Evolutionary conservation across 1,140 invertebrate genomes (phyloP).

Genomic region (Heterodera schachtii): DNA sequence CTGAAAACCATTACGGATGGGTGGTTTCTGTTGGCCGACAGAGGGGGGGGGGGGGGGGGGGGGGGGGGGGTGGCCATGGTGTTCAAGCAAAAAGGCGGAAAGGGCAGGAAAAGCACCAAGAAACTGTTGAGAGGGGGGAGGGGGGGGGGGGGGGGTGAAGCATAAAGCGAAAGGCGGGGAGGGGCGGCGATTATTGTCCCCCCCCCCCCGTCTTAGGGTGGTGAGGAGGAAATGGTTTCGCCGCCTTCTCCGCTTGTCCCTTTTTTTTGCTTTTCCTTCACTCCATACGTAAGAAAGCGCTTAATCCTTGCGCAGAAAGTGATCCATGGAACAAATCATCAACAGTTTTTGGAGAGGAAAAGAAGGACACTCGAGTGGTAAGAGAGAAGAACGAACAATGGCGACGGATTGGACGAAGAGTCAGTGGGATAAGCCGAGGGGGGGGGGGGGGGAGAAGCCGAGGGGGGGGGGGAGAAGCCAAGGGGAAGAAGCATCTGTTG

Average conservation of each 20-base stretch:
- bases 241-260: not conserved
- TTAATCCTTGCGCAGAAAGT: not conserved
- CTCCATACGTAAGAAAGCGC: not conserved
- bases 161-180: not conserved
- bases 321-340: not conserved
- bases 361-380: not conserved
- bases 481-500: too few species aligned
- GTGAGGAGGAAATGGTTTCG: too few species aligned
- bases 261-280: not conserved
- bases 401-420: too few species aligned
- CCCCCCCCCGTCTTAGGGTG: not conserved
- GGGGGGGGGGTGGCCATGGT: too few species aligned
- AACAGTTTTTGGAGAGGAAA: not conserved
- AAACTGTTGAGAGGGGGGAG: too few species aligned
- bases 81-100: not conserved
- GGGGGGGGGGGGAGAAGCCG: too few species aligned
- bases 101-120: too few species aligned
- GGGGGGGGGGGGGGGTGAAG: not conserved
- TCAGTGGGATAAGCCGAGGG: too few species aligned
- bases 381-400: not conserved
- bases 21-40: not conserved
- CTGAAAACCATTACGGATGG: not conserved
- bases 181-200: not conserved
- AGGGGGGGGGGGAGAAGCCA: too few species aligned
- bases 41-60: not conserved